Evolutionary conservation across 2,888 invertebrate species (phyloP), one percentile per base, ranked within the genome.

Genomic region (Cheilosia variabilis): DNA sequence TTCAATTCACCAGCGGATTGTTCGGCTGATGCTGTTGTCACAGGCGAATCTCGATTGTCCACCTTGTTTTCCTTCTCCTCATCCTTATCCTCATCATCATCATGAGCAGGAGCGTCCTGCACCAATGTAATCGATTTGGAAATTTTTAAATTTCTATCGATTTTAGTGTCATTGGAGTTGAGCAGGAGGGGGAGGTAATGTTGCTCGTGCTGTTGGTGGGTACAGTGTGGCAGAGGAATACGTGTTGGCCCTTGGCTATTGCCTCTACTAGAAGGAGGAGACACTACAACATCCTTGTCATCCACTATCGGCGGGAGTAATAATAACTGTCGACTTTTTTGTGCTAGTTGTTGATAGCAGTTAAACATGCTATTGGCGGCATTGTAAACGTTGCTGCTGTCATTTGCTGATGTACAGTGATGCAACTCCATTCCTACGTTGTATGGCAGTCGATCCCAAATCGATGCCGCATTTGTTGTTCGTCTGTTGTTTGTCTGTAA

Each of bases 111-210:
- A 31, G 62, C 55, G 24, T 69, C 27, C 34, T 22, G 37, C 53
- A 24, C 37, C 63, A 66, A 50, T 77, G 72, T 84, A 80, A 84
- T 83, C 83, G 87, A 86, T 77, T 81, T 86, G 41, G 81, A 76
- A 81, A 81, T 86, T 81, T 86, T 86, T 45, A 81, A 86, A 86
- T 86, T 77, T 72, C 81, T 81, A 81, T 81, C 80, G 80, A 81
- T 68, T 76, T 86, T 69, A 43, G 65, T 80, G 57, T 86, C 86
- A 72, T 81, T 86, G 68, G 72, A 68, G 76, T 81, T 72, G n/a
- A 72, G 68, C 68, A 73, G 71, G 45, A 77, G 58, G 22, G 68
- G 73, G 68, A 66, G 71, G 82, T 72, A 72, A 78, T 65, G 65
- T 77, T 76, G 76, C 47, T 80, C 53, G 37, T 80, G 65, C 7